These are phyloP conservation scores for Aldabrachelys gigantea DNA, from an alignment of 2,113 vertebrate genomes.

Conservation along the genomic window DNA sequence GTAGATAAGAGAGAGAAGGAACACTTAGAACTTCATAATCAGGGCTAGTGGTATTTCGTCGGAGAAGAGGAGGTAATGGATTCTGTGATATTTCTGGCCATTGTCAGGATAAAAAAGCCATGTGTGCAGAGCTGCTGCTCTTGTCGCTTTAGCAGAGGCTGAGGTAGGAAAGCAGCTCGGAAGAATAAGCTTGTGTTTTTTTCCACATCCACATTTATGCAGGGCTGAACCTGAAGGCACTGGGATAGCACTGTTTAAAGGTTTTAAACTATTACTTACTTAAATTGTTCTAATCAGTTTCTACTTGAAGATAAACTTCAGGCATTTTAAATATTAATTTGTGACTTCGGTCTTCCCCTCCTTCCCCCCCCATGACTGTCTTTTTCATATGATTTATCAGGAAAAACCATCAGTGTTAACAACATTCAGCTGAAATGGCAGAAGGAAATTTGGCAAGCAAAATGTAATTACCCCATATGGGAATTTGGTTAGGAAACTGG, in stretches of 20 bases:
- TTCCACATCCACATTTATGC: background rate
- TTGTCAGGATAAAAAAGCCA: background rate
- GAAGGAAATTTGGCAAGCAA: constrained; percentile 19
- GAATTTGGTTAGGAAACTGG: constrained; percentile 18
- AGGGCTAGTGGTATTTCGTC: background rate
- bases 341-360: background rate
- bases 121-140: background rate
- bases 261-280: background rate
- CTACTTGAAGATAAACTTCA: background rate
- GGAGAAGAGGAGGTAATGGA: background rate
- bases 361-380: background rate
- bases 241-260: background rate
- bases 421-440: constrained; percentile 17
- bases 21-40: background rate
- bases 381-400: background rate
- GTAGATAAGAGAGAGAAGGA: background rate
- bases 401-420: constrained; percentile 15
- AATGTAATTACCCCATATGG: constrained; percentile 7
- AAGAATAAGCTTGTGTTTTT: background rate
- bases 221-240: background rate
- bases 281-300: constrained; percentile 2
- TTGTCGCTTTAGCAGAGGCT: background rate
- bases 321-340: background rate
- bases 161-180: background rate
- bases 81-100: background rate